Evolutionary conservation across 2,797 vertebrate species (phyloP), one percentile per base, ranked within the genome.

Genomic region (Phrynocephalus guinanensis): DNA sequence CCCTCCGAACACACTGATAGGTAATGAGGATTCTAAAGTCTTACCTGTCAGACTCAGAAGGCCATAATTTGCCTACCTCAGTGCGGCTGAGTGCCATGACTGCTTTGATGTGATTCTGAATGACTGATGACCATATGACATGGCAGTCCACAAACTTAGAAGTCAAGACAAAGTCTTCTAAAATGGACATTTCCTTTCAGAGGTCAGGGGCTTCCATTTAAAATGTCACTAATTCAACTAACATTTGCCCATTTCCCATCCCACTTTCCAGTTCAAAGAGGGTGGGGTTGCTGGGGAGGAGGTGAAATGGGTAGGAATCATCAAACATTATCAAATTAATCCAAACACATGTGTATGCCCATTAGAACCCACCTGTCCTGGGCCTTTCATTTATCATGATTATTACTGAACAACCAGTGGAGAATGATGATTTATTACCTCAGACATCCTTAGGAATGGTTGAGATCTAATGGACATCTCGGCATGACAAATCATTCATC

Each of bases 351-450:
- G 96, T 95, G 92, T 93, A 93, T 95, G 94, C 92, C 94, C 95
- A 95, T 96, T 96, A 96, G 97, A 96, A 96, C 94, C 96, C 95
- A 97, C 96, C 96, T 97, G 95, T 94, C 95, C 88, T 44, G 85
- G 91, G 90, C 94, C 96, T 95, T 95, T 93, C 93, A 97, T 97
- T 97, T 96, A 96, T 97, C 96, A 96, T 94, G 92, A 96, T 97
- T 97, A 96, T 87, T 89, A 94, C 85, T 90, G 91, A 95, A 94
- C 92, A 93, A 93, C 91, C 87, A 93, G 92, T 93, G 90, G 84
- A 90, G 94, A 96, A 96, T 90, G 91, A 94, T 96, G 96, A 97
- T 97, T 96, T 96, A 97, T 96, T 95, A 93, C 93, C 88, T 67
- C 87, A 91, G 88, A 73, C 91, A 79, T 94, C 95, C 95, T 94